Evolutionary conservation across 2,113 vertebrate species (phyloP).

Genomic region (Genyomyrus donnyi): DNA sequence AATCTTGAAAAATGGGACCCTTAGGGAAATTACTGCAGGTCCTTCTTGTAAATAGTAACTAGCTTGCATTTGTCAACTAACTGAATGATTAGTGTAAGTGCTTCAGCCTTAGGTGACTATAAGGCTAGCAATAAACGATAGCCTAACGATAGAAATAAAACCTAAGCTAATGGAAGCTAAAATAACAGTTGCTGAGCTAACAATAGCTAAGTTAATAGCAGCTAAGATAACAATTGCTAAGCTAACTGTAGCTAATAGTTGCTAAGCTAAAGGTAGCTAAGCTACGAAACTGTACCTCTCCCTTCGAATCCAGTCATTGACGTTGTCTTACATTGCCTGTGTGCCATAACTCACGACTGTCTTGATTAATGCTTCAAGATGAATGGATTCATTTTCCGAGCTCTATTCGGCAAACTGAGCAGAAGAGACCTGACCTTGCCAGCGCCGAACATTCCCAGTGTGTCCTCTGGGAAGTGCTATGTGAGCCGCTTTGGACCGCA

Average conservation of each 20-base stretch:
- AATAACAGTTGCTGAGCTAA: not conserved
- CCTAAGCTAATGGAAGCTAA: not conserved
- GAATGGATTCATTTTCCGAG: slow-evolving; percentile 19
- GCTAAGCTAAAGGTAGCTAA: not conserved
- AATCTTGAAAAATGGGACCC: not conserved
- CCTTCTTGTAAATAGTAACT: not conserved
- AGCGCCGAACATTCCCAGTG: not conserved
- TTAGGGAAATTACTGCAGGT: not conserved
- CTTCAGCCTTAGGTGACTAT: not conserved
- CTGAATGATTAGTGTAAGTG: not conserved
- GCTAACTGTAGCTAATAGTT: not conserved
- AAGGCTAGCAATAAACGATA: too few species aligned
- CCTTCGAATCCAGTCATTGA: not conserved
- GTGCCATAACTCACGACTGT: slow-evolving; percentile 6
- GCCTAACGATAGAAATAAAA: not conserved
- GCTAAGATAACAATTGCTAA: not conserved
- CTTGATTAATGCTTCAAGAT: slow-evolving; percentile 18
- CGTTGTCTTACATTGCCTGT: not conserved
- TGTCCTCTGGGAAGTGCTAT: not conserved
- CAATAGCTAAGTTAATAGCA: not conserved
- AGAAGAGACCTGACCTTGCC: slow-evolving; percentile 18
- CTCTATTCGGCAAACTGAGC: not conserved
- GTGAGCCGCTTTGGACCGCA: slow-evolving; percentile 19
- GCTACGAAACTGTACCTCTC: not conserved
- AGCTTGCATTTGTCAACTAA: not conserved